Base-by-base conservation (phyloP, 2,113 vertebrate species). In the Ctenomys sociabilis region DNA sequence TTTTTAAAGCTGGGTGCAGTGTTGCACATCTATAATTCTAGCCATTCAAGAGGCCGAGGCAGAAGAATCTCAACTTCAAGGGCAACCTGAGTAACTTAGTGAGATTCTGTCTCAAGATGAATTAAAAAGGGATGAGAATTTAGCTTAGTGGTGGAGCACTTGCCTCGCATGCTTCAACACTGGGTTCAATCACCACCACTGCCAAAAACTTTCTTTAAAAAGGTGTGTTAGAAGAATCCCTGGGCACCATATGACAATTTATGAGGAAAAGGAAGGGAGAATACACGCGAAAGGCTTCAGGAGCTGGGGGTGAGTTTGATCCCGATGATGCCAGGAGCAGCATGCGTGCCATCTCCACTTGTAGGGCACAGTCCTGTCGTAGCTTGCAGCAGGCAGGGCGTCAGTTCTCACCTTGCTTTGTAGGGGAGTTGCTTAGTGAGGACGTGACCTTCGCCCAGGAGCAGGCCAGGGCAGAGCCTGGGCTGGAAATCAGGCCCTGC, bases 221-320 rank as follows among this genome's bases (percentile, higher is more conserved):
- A 52, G 35, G 12, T 52, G 10, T 83, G 86, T 90, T 90, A 81
- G 80, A 81, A 97, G 83, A 91, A 63, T 16, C 17, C 9, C 19
- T 94, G 66, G 96, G 43, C 89, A 77, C 52, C 64, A 54, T 24
- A 2, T 84, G 93, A 83, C 54, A 57, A 57, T 59, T 87, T 43
- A n/a, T n/a, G 54, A 22, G 32, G 68, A 30, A 88, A 11, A 9
- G 85, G 9, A 66, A 63, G 7, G 63, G 22, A 26, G 59, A 37
- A 70, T 57, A 52, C 57, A 52, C 49, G 1, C 24, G 52, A 32
- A 61, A 37, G 72, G 35, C 52, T 43, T 87, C 32, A 54, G 77
- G 88, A 59, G 35, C 30, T 10, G 64, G 22, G 21, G 54, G 4
- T 1, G 61, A 85, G 77, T 22, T 21, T 68, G 87, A 70, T 30